Base-by-base conservation (phyloP, 2,888 invertebrate species). In the Abscondita cerata region DNA sequence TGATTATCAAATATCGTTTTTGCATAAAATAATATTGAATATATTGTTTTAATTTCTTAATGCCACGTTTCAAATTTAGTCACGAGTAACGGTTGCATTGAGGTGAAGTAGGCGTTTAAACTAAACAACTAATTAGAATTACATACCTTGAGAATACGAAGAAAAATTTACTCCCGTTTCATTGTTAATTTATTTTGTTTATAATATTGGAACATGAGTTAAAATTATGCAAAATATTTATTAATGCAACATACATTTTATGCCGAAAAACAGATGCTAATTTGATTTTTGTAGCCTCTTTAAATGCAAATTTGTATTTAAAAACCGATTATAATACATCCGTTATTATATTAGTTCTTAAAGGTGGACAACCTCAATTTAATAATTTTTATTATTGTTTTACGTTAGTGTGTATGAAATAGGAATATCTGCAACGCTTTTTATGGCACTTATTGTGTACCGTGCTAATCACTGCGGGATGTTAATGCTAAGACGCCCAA, bases 401-500 rank as follows among this genome's bases (percentile, higher is more conserved):
- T 36, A 38, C 33, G n/a, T 50, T 57, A 25, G 33, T 44, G 40
- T 31, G 31, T 25, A 36, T 13, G 15, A 36, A 40, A 40, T 15
- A 40, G 15, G 13, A 40, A 40, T 12, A 40, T 55, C 34, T 41
- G 44, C 34, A 20, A 41, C 15, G 36, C 25, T 41, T 48, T 51
- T 54, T 48, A 36, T 38, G 50, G 50, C 48, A 54, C 44, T 53
- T 25, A 48, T 52, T 65, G 44, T 59, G 38, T 51, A 56, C 47
- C 52, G 47, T 55, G 59, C 58, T 64, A 59, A 59, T 72, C 75
- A 58, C 76, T 62, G 71, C 73, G 70, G 76, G 76, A 70, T 64
- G 72, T 69, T 69, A 67, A 71, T 68, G 66, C 72, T 67, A 62
- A 64, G 70, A 65, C 69, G 62, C 69, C 74, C 74, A 66, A 72